A percentile compares a stretch with the other conserved stretches of the same genome.
Evolutionary conservation across 2,888 invertebrate species (phyloP).

Genomic region (Conchocele bisecta): DNA sequence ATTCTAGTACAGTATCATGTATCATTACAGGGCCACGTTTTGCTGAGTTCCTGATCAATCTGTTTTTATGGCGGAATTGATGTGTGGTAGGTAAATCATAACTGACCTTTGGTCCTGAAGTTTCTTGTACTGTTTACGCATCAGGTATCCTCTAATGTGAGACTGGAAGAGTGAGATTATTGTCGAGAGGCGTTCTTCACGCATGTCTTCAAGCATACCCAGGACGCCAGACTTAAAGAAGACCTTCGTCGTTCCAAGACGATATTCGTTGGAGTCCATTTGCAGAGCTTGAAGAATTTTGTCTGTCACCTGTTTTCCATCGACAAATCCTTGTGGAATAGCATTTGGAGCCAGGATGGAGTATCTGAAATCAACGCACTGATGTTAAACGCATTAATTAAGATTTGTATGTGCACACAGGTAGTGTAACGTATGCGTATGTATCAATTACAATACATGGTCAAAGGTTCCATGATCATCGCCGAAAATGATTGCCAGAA

Average conservation of each 20-base stretch:
- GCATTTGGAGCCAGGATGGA: constrained; percentile 98
- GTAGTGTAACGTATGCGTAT: too few relatives aligned
- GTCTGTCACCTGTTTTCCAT: constrained; percentile 87
- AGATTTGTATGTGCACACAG: too few relatives aligned
- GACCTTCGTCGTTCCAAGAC: constrained; percentile 99
- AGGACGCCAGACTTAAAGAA: constrained; percentile 99
- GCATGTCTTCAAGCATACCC: constrained; percentile 99
- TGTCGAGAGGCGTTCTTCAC: constrained; percentile 98
- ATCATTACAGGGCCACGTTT: too few relatives aligned
- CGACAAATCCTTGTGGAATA: constrained; percentile 84
- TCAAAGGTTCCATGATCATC: too few relatives aligned
- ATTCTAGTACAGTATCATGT: too few relatives aligned
- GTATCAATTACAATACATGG: too few relatives aligned
- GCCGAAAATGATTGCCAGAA: too few relatives aligned
- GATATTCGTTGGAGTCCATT: constrained; percentile 96
- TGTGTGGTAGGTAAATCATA: too few relatives aligned
- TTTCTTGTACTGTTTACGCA: constrained; percentile 93
- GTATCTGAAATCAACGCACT: constrained; percentile 86
- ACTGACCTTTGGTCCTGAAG: constrained; percentile 96
- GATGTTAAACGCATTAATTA: too few relatives aligned
- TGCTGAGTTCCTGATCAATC: too few relatives aligned
- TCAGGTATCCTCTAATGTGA: constrained; percentile 93
- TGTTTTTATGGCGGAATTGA: too few relatives aligned
- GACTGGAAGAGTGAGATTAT: constrained; percentile 96
- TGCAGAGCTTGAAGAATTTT: constrained; percentile 84